These are phyloP conservation scores for Osedax frankpressi DNA, from an alignment of 2,888 invertebrate species.

Conservation along the genomic window DNA sequence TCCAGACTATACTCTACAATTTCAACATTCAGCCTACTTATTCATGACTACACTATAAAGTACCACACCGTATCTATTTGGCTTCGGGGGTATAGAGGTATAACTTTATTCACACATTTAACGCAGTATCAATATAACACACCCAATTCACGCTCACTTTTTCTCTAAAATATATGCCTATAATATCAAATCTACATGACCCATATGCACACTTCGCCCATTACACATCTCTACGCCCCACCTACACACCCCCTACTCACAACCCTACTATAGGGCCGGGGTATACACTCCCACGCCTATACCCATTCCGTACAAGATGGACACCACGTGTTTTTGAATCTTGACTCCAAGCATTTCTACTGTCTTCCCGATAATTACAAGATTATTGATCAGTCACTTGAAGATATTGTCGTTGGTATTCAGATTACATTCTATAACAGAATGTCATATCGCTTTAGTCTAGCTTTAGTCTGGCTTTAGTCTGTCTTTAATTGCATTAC, in stretches of 20 bases:
- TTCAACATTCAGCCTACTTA: no score
- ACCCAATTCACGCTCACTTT: no score
- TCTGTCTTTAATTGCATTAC: no score
- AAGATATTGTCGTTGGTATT: conserved; percentile 65
- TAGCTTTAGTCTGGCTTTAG: no score
- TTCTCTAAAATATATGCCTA: no score
- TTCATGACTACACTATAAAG: no score
- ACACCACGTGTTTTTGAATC: conserved; percentile 92
- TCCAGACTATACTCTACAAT: no score
- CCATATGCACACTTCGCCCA: no score
- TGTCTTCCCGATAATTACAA: conserved; percentile 98
- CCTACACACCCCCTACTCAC: neutral
- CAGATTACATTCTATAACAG: no score
- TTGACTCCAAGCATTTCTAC: conserved; percentile 91
- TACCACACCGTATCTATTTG: neutral
- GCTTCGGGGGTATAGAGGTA: neutral
- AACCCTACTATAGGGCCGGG: conserved; percentile 54
- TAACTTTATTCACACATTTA: neutral
- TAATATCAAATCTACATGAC: no score
- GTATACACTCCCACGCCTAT: conserved; percentile 94
- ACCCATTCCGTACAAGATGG: conserved; percentile 94
- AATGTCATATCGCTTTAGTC: no score
- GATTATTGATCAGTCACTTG: conserved; percentile 85
- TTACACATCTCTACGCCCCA: neutral
- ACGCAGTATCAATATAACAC: neutral